phyloP scores from a whole-genome alignment of 2,797 vertebrate species.

The Kryptopterus vitreolus region DNA sequence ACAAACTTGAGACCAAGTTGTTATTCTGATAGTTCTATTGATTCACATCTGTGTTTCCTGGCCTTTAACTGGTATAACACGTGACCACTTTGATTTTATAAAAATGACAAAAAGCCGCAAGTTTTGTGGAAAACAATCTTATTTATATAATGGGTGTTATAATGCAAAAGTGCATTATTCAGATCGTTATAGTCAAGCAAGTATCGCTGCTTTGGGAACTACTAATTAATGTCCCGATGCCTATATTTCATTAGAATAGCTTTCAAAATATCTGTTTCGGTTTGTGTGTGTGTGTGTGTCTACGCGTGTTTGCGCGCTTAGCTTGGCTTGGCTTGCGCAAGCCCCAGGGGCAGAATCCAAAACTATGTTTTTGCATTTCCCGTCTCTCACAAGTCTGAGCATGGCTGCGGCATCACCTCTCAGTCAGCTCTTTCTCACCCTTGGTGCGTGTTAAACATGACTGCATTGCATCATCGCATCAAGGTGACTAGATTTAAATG shows the following conservation, averaged over 20 bases:
- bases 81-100: background rate
- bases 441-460: conserved; percentile 47
- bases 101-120: too few species aligned
- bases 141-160: background rate
- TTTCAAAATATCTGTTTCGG: conserved; percentile 23
- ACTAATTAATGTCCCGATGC: background rate
- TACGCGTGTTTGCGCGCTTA: conserved; percentile 53
- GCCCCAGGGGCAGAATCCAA: conserved; percentile 61
- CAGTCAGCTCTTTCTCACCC: conserved; percentile 56
- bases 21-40: background rate
- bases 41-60: background rate
- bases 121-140: too few species aligned
- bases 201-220: too few species aligned
- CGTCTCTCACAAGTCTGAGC: conserved; percentile 77
- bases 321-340: conserved; percentile 47
- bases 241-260: background rate
- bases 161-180: background rate
- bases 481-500: background rate
- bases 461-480: conserved; percentile 16
- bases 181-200: background rate
- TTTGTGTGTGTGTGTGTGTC: conserved; percentile 23
- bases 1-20: background rate
- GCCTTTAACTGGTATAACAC: background rate
- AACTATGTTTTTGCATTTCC: conserved; percentile 74
- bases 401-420: conserved; percentile 65